Evolutionary conservation across 2,888 invertebrate genomes (phyloP).

Genomic region (Euclidia mi): DNA sequence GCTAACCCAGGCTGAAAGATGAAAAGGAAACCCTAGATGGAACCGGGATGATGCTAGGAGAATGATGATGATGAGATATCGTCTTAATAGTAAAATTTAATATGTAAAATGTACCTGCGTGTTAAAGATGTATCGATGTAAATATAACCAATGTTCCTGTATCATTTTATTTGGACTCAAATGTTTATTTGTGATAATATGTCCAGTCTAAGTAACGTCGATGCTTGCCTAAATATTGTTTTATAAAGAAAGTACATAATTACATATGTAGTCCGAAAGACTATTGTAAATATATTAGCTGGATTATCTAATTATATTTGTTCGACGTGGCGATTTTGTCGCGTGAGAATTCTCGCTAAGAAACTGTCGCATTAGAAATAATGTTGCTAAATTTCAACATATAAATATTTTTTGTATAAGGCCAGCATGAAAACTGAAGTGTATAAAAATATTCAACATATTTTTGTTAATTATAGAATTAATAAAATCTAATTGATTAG

Average conservation of each 20-base stretch:
- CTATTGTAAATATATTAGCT: slow-evolving; percentile 86
- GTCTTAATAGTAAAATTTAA: no score
- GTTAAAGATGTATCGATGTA: slow-evolving; percentile 42
- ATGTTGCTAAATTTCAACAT: background rate
- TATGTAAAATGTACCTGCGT: slow-evolving; percentile 30
- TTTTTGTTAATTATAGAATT: no score
- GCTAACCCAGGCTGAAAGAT: no score
- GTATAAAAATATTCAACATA: no score
- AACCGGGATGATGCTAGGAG: no score
- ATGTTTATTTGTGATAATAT: slow-evolving; percentile 62
- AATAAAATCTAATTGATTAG: no score
- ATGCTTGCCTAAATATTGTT: slow-evolving; percentile 84
- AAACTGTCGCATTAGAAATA: slow-evolving; percentile 6
- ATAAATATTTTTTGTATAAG: no score
- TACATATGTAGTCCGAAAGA: slow-evolving; percentile 81
- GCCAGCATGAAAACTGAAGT: no score
- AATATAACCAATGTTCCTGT: slow-evolving; percentile 68
- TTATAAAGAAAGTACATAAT: slow-evolving; percentile 66
- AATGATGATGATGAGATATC: no score
- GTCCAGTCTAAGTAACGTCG: slow-evolving; percentile 65
- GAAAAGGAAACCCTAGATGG: no score
- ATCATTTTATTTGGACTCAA: slow-evolving; percentile 57
- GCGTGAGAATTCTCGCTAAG: no score
- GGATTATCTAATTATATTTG: slow-evolving; percentile 75
- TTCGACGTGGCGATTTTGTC: slow-evolving; percentile 25